These are phyloP conservation scores for Drosophila quadrilineata DNA, from an alignment of 1,140 invertebrate genomes.

Conservation along the genomic window DNA sequence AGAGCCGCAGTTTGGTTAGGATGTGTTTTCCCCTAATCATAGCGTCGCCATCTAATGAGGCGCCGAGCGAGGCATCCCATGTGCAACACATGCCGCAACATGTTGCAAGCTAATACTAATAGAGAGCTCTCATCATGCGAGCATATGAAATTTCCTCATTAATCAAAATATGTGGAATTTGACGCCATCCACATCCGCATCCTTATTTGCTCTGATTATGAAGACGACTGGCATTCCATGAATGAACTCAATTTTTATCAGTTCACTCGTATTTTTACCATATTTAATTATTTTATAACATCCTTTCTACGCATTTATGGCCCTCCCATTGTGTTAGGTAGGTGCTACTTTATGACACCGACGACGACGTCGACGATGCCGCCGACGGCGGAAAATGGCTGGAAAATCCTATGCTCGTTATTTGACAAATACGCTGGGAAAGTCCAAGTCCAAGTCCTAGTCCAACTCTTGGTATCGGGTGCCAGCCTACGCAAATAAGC, in stretches of 20 bases:
- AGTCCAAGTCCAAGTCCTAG: slow-evolving; percentile 43
- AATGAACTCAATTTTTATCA: slow-evolving; percentile 58
- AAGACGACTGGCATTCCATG: slow-evolving; percentile 57
- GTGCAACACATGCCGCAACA: slow-evolving; percentile 9
- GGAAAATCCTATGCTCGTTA: slow-evolving; percentile 66
- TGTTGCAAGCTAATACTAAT: neutral
- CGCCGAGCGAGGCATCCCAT: slow-evolving; percentile 29
- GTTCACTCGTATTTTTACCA: slow-evolving; percentile 20
- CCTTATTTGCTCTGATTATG: slow-evolving; percentile 61
- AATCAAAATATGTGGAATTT: slow-evolving; percentile 63
- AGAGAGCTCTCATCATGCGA: too few relatives aligned
- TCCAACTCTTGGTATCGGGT: slow-evolving; percentile 21
- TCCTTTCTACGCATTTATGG: slow-evolving; percentile 50
- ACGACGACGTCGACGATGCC: neutral
- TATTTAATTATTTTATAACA: slow-evolving; percentile 67
- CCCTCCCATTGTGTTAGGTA: slow-evolving; percentile 57
- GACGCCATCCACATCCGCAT: slow-evolving; percentile 21
- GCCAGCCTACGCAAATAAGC: slow-evolving; percentile 73
- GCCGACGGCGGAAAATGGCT: slow-evolving; percentile 30
- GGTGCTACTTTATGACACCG: slow-evolving; percentile 56
- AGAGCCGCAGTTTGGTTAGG: slow-evolving; percentile 51
- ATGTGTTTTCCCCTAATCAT: slow-evolving; percentile 51
- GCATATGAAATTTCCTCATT: slow-evolving; percentile 56
- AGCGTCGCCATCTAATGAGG: slow-evolving; percentile 40
- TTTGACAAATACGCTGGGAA: slow-evolving; percentile 58